Evolutionary conservation across 2,888 invertebrate species (phyloP).

Genomic region (Sacculina carcini): DNA sequence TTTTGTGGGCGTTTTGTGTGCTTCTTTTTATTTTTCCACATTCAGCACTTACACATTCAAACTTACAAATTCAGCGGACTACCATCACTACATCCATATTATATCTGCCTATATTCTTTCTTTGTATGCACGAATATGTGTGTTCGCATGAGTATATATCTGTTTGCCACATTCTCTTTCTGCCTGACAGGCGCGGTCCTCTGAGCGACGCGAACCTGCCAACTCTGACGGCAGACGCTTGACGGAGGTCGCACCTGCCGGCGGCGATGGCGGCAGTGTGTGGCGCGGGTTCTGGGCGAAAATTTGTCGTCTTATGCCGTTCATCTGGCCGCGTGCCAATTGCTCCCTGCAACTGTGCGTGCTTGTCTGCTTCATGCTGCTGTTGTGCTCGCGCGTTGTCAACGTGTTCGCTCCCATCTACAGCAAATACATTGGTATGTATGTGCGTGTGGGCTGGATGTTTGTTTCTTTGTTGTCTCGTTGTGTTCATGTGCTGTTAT

Average conservation of each 20-base stretch:
- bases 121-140: too few species aligned
- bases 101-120: too few species aligned
- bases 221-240: too few species aligned
- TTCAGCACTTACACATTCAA: too few species aligned
- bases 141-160: too few species aligned
- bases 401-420: slow-evolving; percentile 83
- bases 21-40: too few species aligned
- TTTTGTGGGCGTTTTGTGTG: too few species aligned
- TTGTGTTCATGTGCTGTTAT: neutral
- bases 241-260: too few species aligned
- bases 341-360: slow-evolving; percentile 49
- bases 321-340: slow-evolving; percentile 77
- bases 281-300: slow-evolving; percentile 55
- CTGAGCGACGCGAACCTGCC: too few species aligned
- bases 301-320: slow-evolving; percentile 51
- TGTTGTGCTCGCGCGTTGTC: slow-evolving; percentile 51
- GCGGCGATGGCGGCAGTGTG: too few species aligned
- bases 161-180: neutral
- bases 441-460: neutral
- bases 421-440: slow-evolving; percentile 63
- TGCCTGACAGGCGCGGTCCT: neutral
- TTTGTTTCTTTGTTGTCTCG: neutral
- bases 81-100: too few species aligned
- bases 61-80: too few species aligned
- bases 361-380: slow-evolving; percentile 44